Evolutionary conservation across 1,140 invertebrate species (phyloP).

Genomic region (Rhagoletis zephyria): DNA sequence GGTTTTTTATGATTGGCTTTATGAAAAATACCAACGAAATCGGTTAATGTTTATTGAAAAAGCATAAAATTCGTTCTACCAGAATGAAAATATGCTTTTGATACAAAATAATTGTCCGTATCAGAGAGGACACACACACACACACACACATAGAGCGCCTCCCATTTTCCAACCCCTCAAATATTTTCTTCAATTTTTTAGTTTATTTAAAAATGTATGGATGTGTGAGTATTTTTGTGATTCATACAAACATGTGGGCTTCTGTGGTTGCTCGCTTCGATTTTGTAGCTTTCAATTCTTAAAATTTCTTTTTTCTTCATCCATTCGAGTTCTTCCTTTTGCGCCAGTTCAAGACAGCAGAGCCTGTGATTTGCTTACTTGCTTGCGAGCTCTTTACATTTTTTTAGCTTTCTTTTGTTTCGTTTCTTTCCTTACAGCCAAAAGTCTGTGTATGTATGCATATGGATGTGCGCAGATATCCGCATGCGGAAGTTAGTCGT

Average conservation of each 20-base stretch:
- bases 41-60: constrained; percentile 74
- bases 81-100: constrained; percentile 74
- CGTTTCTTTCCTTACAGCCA: constrained; percentile 16
- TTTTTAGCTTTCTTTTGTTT: background rate
- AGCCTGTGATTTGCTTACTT: constrained; percentile 40
- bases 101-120: constrained; percentile 69
- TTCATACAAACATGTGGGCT: background rate
- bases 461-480: background rate
- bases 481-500: constrained; percentile 9
- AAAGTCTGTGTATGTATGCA: background rate
- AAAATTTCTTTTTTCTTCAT: background rate
- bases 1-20: constrained; percentile 36
- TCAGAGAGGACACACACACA: constrained; percentile 22
- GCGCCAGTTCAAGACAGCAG: background rate
- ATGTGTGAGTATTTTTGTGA: background rate
- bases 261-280: constrained; percentile 14
- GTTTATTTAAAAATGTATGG: background rate
- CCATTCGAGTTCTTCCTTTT: constrained; percentile 30
- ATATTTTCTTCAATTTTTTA: constrained; percentile 20
- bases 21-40: constrained; percentile 68
- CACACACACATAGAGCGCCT: constrained; percentile 56
- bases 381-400: background rate
- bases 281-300: background rate
- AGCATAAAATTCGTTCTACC: constrained; percentile 74
- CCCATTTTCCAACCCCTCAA: background rate